Conservation (phyloP, 2,888 invertebrate species). For the Limenitis camilla region DNA sequence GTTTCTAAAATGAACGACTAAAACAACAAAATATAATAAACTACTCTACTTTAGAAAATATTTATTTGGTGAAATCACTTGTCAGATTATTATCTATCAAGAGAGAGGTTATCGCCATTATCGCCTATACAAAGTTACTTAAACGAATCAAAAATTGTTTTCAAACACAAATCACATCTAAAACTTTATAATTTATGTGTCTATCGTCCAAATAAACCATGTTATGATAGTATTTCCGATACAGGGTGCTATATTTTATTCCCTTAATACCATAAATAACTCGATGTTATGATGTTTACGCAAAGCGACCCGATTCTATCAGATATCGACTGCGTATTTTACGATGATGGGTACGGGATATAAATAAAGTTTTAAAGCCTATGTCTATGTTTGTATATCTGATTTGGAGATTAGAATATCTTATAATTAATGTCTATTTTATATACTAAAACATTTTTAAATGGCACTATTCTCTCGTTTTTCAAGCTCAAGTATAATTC, state of each 20-base stretch:
- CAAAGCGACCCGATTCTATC: slow-evolving; percentile 21
- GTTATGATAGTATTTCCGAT: slow-evolving; percentile 18
- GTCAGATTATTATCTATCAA: too few relatives aligned
- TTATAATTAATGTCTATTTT: neutral
- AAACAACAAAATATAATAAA: too few relatives aligned
- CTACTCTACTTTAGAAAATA: too few relatives aligned
- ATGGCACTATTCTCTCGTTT: too few relatives aligned
- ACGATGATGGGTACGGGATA: slow-evolving; percentile 7
- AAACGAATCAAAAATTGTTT: too few relatives aligned
- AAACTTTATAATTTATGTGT: slow-evolving; percentile 14
- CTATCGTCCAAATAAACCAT: slow-evolving; percentile 15
- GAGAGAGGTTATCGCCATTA: too few relatives aligned
- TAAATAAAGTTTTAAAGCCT: neutral
- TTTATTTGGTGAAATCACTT: too few relatives aligned
- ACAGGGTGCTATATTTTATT: slow-evolving; percentile 23
- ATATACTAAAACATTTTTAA: neutral
- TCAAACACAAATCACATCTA: slow-evolving; percentile 8
- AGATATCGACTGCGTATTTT: slow-evolving; percentile 15
- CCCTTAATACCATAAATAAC: slow-evolving; percentile 26
- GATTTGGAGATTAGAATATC: neutral
- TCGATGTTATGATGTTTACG: slow-evolving; percentile 27
- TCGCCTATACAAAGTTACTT: too few relatives aligned
- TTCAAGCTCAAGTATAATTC: too few relatives aligned
- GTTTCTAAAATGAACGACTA: too few relatives aligned
- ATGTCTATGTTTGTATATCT: neutral